A percentile compares a stretch with the other conserved stretches of the same genome.
Conservation (phyloP, 2,113 vertebrate species). For the Xiphias gladius region DNA sequence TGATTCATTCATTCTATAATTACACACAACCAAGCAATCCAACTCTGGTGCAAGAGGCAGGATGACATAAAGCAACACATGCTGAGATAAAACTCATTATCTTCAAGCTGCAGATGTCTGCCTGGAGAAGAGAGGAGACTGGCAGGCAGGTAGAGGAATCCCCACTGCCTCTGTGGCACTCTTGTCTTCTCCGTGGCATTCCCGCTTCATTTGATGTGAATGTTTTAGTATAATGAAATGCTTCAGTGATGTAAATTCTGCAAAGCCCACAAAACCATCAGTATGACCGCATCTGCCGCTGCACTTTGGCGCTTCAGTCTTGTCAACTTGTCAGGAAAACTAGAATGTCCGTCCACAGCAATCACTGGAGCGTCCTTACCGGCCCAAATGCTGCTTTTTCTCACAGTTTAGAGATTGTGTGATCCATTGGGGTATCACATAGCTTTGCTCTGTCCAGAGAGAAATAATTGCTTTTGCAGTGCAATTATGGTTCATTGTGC, state of each 20-base stretch:
- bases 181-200: conserved; percentile 45
- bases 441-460: conserved; percentile 42
- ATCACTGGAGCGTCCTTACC: not conserved
- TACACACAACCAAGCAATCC: conserved; percentile 58
- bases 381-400: conserved; percentile 24
- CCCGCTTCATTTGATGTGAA: conserved; percentile 52
- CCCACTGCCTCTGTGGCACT: conserved; percentile 37
- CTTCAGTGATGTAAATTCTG: conserved; percentile 1
- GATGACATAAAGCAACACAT: conserved; percentile 46
- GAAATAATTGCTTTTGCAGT: conserved; percentile 54
- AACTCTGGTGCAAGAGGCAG: conserved; percentile 35
- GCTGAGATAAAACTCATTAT: conserved; percentile 72
- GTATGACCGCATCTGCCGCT: not conserved
- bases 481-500: conserved; percentile 55
- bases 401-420: conserved; percentile 6
- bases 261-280: conserved; percentile 25
- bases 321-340: conserved; percentile 30
- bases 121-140: conserved; percentile 46
- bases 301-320: conserved; percentile 14
- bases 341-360: conserved; percentile 31
- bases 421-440: conserved; percentile 15
- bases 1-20: conserved; percentile 63
- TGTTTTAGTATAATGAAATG: conserved; percentile 32
- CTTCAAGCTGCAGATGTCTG: conserved; percentile 69
- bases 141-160: conserved; percentile 60